phyloP scores from a whole-genome alignment of 2,113 vertebrate genomes.

The Chionis minor region DNA sequence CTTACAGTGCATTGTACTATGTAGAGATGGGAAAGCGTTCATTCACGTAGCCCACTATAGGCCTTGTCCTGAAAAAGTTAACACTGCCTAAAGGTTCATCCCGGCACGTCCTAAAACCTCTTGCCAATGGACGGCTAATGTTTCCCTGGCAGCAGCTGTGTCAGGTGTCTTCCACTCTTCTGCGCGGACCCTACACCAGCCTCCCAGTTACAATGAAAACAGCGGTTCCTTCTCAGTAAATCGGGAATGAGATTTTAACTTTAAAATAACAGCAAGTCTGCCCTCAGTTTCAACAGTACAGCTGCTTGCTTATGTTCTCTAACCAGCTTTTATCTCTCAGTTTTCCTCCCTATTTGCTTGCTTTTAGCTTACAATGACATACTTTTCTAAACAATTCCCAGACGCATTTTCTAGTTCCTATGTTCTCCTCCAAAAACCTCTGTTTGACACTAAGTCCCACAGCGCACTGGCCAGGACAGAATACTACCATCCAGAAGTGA shows the following conservation, averaged over 20 bases:
- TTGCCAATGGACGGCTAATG: background rate
- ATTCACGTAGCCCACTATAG: background rate
- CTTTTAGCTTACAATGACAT: background rate
- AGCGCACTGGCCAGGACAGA: background rate
- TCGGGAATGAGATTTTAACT: background rate
- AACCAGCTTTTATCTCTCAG: background rate
- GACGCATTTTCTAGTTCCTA: background rate
- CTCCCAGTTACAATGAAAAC: background rate
- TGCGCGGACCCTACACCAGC: background rate
- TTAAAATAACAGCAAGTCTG: background rate
- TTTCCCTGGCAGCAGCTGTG: background rate
- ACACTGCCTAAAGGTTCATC: background rate
- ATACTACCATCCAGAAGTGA: background rate
- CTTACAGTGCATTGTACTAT: too few relatives aligned
- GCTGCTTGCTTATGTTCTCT: background rate
- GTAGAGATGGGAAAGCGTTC: background rate
- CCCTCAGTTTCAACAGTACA: background rate
- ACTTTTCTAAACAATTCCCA: background rate
- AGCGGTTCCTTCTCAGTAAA: background rate
- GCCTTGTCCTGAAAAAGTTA: background rate
- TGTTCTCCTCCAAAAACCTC: background rate
- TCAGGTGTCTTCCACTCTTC: background rate
- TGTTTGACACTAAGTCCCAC: background rate
- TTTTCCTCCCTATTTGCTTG: background rate
- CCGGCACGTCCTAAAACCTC: background rate